Conservation (phyloP, 1,140 invertebrate species). For the Calliphora vicina region DNA sequence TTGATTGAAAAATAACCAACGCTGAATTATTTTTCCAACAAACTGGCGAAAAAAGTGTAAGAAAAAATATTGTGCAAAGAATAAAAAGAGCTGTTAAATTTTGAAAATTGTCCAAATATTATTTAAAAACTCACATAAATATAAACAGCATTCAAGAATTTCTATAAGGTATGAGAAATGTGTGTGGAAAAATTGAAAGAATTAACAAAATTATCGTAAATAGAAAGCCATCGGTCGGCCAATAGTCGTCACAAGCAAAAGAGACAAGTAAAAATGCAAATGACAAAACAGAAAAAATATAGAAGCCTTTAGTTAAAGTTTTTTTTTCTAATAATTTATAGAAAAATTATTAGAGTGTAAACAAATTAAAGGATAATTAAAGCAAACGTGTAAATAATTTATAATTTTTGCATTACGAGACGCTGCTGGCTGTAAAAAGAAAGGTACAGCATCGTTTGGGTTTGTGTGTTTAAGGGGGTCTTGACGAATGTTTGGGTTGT, state of each 20-base stretch:
- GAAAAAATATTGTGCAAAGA: conserved; percentile 13
- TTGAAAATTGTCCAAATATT: not conserved
- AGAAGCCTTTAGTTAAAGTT: not conserved
- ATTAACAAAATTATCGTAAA: not conserved
- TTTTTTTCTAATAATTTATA: not conserved
- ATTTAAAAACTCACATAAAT: not conserved
- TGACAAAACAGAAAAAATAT: not conserved
- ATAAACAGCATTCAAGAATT: not conserved
- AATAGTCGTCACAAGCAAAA: not conserved
- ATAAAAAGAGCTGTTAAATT: not conserved
- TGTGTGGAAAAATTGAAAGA: not conserved
- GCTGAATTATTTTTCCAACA: conserved; percentile 20
- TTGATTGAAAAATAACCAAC: not conserved
- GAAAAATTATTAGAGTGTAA: not conserved
- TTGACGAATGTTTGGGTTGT: not conserved
- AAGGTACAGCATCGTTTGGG: not conserved
- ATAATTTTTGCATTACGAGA: not conserved
- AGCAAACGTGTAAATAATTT: not conserved
- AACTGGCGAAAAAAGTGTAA: not conserved
- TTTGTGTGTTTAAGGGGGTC: not conserved
- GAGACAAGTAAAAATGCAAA: not conserved
- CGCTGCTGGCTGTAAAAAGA: not conserved
- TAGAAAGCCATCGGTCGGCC: not conserved
- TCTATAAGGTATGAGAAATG: not conserved
- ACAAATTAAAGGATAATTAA: not conserved